phyloP scores from a whole-genome alignment of 2,113 vertebrate genomes.

The Chlorodrepanis virens region DNA sequence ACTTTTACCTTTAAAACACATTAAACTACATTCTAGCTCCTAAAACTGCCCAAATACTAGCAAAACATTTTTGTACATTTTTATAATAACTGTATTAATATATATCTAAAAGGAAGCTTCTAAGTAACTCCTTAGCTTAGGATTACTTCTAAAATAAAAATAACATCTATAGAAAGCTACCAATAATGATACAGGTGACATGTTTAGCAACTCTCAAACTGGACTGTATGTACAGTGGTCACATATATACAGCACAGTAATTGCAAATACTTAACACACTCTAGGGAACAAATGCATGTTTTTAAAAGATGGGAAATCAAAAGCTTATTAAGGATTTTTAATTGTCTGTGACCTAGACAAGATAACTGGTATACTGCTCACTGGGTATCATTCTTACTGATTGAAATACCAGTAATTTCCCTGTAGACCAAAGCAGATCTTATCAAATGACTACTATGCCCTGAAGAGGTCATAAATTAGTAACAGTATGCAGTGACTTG shows the following conservation, averaged over 20 bases:
- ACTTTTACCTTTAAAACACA: not conserved
- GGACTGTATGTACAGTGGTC: not conserved
- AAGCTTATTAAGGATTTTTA: not conserved
- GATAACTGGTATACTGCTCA: not conserved
- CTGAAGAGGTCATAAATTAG: slow-evolving; percentile 40
- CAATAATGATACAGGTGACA: not conserved
- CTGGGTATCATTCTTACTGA: not conserved
- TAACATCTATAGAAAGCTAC: not conserved
- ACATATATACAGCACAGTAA: not conserved
- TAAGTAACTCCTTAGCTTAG: not conserved
- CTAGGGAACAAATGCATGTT: not conserved
- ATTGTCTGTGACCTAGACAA: slow-evolving; percentile 25
- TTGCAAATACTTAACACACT: not conserved
- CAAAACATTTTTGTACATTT: not conserved
- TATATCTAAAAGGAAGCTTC: not conserved
- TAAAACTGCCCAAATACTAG: not conserved
- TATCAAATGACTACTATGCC: slow-evolving; percentile 6
- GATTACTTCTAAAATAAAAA: not conserved
- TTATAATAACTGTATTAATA: not conserved
- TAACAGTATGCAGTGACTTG: not conserved
- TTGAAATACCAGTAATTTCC: slow-evolving; percentile 46
- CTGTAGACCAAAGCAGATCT: not conserved
- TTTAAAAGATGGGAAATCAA: slow-evolving; percentile 1
- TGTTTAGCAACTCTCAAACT: not conserved
- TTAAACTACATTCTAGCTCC: not conserved